phyloP scores from a whole-genome alignment of 2,888 invertebrate genomes.

The Oasisia sp. region DNA sequence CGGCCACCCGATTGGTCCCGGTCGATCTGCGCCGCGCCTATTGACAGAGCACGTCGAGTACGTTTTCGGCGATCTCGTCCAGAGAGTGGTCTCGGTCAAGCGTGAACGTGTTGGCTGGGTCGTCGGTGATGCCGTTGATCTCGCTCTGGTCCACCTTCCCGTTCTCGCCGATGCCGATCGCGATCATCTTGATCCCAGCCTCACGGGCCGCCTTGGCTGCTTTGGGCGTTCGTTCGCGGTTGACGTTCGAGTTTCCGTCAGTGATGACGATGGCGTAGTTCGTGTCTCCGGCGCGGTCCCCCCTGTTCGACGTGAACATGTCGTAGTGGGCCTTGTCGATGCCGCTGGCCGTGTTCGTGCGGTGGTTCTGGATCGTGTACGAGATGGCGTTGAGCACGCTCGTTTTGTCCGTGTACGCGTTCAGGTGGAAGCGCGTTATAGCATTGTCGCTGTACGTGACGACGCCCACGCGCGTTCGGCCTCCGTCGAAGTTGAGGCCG shows the following conservation, averaged over 20 bases:
- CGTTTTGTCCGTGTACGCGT: conserved; percentile 47
- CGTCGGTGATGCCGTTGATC: conserved; percentile 36
- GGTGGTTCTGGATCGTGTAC: conserved; percentile 55
- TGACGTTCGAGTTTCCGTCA: conserved; percentile 57
- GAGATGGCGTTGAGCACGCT: conserved; percentile 55
- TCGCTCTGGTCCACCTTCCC: conserved; percentile 33
- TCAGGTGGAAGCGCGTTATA: conserved; percentile 52
- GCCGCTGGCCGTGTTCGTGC: conserved; percentile 59
- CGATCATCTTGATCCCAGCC: conserved; percentile 50
- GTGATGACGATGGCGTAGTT: conserved; percentile 48
- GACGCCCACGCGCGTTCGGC: conserved; percentile 46
- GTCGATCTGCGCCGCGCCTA: background rate
- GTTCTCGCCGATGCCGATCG: conserved; percentile 46
- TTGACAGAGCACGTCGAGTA: background rate
- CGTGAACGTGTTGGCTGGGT: conserved; percentile 28
- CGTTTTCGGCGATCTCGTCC: background rate
- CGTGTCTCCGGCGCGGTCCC: conserved; percentile 38
- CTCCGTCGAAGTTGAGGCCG: conserved; percentile 41
- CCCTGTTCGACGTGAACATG: conserved; percentile 36
- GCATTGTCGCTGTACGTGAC: conserved; percentile 51
- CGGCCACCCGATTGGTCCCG: background rate
- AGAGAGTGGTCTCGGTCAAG: background rate
- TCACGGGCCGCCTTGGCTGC: conserved; percentile 50
- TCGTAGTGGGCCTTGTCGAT: conserved; percentile 28
- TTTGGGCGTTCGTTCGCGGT: conserved; percentile 50